Evolutionary conservation across 2,113 vertebrate species (phyloP).

Genomic region (Mungos mungo): DNA sequence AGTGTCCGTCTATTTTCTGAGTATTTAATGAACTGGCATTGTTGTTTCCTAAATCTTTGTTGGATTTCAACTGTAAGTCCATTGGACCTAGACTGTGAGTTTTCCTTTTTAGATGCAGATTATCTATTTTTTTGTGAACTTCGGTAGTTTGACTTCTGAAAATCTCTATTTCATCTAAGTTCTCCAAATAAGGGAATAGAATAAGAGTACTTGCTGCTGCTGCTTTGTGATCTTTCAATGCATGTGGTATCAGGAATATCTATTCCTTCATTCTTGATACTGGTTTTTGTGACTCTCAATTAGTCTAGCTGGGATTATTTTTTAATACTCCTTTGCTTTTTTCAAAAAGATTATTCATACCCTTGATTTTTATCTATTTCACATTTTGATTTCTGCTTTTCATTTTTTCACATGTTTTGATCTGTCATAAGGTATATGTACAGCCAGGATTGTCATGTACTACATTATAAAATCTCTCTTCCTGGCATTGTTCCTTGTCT

Average conservation of each 20-base stretch:
- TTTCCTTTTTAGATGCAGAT: neutral
- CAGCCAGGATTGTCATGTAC: no score
- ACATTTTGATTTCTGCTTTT: neutral
- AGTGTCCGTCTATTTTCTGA: neutral
- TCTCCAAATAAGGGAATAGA: neutral
- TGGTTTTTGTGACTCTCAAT: neutral
- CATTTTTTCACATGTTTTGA: neutral
- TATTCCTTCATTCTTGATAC: neutral
- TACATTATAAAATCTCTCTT: neutral
- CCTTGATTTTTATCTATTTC: neutral
- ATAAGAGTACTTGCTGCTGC: neutral
- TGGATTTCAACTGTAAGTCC: neutral
- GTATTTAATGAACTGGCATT: neutral
- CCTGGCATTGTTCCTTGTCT: neutral
- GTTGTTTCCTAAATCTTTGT: neutral
- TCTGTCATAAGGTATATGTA: neutral
- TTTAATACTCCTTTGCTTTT: neutral
- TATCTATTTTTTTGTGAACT: neutral
- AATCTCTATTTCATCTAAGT: neutral
- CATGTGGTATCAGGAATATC: neutral
- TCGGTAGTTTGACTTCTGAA: neutral
- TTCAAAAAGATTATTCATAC: neutral
- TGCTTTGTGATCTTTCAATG: neutral
- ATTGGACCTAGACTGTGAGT: neutral
- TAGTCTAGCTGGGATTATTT: neutral